Base-by-base conservation (phyloP, 2,888 invertebrate species). In the Philereme transversata region DNA sequence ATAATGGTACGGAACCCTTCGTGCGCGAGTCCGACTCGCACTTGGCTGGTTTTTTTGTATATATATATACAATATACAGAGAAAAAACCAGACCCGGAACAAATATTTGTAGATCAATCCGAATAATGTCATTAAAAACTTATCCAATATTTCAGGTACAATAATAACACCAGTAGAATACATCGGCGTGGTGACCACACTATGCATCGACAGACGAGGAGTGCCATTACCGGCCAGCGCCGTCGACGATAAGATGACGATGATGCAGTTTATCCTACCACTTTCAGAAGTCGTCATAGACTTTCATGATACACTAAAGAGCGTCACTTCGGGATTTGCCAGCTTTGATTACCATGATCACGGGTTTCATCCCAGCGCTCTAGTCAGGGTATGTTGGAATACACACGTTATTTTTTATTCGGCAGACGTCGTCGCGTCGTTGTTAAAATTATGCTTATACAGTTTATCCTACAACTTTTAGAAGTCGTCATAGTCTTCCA, bases 251-350 rank as follows among this genome's bases (percentile, higher is more conserved):
- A 93, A 94, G 40, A 94, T 97, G 79, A 91, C 98, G 0, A 93
- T 99, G 90, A 82, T 99, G 80, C 96, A 96, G 73, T 98, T 96
- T 78, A 88, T 95, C 43, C 86, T 99, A 53, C 99, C 99, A 0
- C 89, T 99, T 5, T 97, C 96, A 72, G 99, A 99, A 93, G 96
- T 99, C 35, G 96, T 99, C 9, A 88, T 98, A 6, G 99, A 99
- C 85, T 99, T 99, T 84, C 98, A 98, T 79, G 99, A 99, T 81
- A 93, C 94, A 4, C 89, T 99, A 3, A 99, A 99, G 86, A 96
- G 97, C 9, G 75, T 97, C 11, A 96, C 97, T 4, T 98, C 98
- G 0, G 99, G 99, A 38, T 99, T 98, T 89, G 99, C 98, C 1
- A 97, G 97, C 81, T 98, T 98, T 81, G 98, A 98, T 85, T 98